Evolutionary conservation across 2,888 invertebrate genomes (phyloP).

Genomic region (Pocota personata): DNA sequence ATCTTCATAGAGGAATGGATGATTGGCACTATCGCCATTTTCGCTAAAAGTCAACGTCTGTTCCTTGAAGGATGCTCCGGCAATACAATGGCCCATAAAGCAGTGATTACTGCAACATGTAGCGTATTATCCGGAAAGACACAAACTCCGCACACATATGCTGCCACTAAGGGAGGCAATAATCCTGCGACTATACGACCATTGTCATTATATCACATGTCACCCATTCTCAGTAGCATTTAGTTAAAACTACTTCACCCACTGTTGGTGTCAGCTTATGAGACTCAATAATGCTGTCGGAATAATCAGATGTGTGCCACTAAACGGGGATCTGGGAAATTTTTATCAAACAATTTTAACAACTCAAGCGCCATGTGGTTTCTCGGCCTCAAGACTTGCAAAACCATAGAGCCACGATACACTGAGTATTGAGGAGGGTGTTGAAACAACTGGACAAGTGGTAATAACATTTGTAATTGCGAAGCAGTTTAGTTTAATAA

Average conservation of each 20-base stretch:
- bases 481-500: slow-evolving; percentile 47
- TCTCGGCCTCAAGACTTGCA: neutral
- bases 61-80: neutral
- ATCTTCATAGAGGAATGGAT: neutral
- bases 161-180: slow-evolving; percentile 10
- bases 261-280: slow-evolving; percentile 48
- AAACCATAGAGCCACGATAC: neutral
- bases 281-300: slow-evolving; percentile 37
- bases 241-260: slow-evolving; percentile 16
- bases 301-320: slow-evolving; percentile 47
- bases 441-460: slow-evolving; percentile 15
- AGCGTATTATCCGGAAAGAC: neutral
- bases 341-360: slow-evolving; percentile 59
- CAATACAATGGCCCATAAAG: slow-evolving; percentile 46
- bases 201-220: slow-evolving; percentile 42
- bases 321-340: slow-evolving; percentile 45
- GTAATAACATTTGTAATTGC: slow-evolving; percentile 53
- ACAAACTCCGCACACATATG: neutral
- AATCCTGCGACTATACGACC: slow-evolving; percentile 24
- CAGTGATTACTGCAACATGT: slow-evolving; percentile 38
- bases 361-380: slow-evolving; percentile 52
- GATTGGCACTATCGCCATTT: slow-evolving; percentile 1
- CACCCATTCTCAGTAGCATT: slow-evolving; percentile 28
- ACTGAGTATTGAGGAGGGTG: neutral
- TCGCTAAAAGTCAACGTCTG: neutral